Evolutionary conservation across 2,888 invertebrate species (phyloP).

Genomic region (Euphydryas editha): DNA sequence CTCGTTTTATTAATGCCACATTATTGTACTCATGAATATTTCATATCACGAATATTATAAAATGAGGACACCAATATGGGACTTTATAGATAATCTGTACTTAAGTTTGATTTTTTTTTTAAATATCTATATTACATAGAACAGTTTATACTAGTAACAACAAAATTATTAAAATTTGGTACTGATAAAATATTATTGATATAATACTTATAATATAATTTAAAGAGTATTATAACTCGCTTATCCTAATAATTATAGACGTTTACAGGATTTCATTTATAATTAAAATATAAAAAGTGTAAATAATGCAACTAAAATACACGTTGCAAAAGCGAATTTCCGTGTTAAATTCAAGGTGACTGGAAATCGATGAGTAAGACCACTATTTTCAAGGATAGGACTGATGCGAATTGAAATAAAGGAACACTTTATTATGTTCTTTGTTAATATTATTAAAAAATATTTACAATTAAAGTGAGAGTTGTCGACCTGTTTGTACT

Average conservation of each 20-base stretch:
- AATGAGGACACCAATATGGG: neutral
- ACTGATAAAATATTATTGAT: too few species aligned
- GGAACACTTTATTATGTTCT: constrained; percentile 12
- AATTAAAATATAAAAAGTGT: neutral
- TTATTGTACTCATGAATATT: constrained; percentile 8
- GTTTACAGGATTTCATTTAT: neutral
- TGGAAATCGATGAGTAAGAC: constrained; percentile 35
- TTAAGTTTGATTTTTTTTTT: neutral
- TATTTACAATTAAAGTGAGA: constrained; percentile 12
- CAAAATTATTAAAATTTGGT: too few species aligned
- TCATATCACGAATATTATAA: neutral
- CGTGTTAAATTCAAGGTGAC: constrained; percentile 32
- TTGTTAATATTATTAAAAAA: constrained; percentile 18
- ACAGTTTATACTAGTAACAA: neutral
- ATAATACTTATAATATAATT: too few species aligned
- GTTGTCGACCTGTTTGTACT: constrained; percentile 19
- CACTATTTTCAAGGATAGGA: constrained; percentile 35
- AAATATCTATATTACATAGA: neutral
- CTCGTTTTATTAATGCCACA: neutral
- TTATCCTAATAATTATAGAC: too few species aligned
- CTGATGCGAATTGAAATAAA: constrained; percentile 27
- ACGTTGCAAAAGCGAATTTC: constrained; percentile 26
- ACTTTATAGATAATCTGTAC: neutral
- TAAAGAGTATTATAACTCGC: too few species aligned
- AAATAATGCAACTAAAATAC: constrained; percentile 10